Conservation (phyloP, 2,888 invertebrate genomes). For the Scaptodrosophila latifasciaeformis region DNA sequence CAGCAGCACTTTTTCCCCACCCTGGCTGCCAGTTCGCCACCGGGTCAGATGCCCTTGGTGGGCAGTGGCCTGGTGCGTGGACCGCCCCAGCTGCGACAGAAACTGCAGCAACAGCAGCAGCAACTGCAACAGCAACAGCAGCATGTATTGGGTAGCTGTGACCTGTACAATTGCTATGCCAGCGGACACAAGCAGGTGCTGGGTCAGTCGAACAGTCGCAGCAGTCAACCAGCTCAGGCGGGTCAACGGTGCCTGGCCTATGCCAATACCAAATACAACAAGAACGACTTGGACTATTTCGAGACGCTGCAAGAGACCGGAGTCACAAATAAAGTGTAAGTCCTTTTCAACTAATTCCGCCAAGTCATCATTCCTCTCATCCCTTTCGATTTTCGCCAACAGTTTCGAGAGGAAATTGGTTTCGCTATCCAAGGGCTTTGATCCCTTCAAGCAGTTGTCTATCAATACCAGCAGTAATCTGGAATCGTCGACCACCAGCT, state of each 20-base stretch:
- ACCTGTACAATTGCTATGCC: slow-evolving; percentile 68
- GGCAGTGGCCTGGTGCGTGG: slow-evolving; percentile 17
- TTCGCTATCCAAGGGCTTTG: slow-evolving; percentile 72
- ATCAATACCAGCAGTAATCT: slow-evolving; percentile 64
- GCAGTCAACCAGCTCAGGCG: slow-evolving; percentile 26
- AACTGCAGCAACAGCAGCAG: slow-evolving; percentile 32
- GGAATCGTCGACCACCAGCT: no score
- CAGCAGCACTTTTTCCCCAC: slow-evolving; percentile 54
- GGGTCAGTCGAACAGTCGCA: slow-evolving; percentile 24
- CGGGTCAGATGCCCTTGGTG: no score
- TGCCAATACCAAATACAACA: slow-evolving; percentile 63
- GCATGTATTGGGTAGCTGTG: slow-evolving; percentile 56
- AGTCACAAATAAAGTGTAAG: slow-evolving; percentile 74
- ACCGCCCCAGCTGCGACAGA: slow-evolving; percentile 1
- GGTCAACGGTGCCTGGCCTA: slow-evolving; percentile 25
- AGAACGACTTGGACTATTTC: slow-evolving; percentile 71
- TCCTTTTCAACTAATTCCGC: no score
- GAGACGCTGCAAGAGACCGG: slow-evolving; percentile 73
- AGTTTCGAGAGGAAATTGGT: slow-evolving; percentile 73
- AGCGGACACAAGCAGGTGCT: slow-evolving; percentile 47
- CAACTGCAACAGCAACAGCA: slow-evolving; percentile 49
- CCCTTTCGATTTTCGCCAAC: neutral
- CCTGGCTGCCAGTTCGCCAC: no score
- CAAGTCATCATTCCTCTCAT: no score
- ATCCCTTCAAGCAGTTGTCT: slow-evolving; percentile 73